Evolutionary conservation across 64 coral and sea anemone genomes (phyloP).

Genomic region (Porites lutea): DNA sequence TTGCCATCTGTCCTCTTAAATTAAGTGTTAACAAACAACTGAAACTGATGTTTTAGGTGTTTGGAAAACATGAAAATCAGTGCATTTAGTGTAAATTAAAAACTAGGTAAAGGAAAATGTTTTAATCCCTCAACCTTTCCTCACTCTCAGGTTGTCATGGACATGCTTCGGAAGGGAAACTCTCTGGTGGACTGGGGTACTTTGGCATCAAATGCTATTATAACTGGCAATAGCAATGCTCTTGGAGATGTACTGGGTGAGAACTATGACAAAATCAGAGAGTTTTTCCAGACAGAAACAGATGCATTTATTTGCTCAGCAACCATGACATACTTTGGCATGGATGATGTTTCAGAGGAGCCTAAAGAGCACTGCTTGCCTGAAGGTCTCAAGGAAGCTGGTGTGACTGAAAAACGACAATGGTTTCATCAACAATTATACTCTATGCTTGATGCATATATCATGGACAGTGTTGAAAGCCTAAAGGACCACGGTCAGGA

Average conservation of each 20-base stretch:
- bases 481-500: not conserved
- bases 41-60: no score
- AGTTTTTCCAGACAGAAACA: constrained; percentile 57
- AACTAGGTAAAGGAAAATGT: no score
- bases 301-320: constrained; percentile 68
- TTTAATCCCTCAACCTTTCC: no score
- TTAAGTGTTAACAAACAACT: no score
- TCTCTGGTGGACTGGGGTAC: constrained; percentile 40
- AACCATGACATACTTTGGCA: constrained; percentile 58
- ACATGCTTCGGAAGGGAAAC: not conserved
- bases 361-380: not conserved
- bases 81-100: no score
- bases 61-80: no score
- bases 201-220: constrained; percentile 69
- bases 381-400: not conserved
- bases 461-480: not conserved
- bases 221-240: constrained; percentile 52
- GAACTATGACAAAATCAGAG: constrained; percentile 47
- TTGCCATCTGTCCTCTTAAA: no score
- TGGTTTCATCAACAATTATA: constrained; percentile 4
- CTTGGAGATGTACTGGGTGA: constrained; percentile 17
- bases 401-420: not conserved
- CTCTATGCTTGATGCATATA: constrained; percentile 24
- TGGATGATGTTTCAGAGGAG: not conserved
- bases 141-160: not conserved